Evolutionary conservation across 2,888 invertebrate genomes (phyloP).

Genomic region (Brachylomia viminalis): DNA sequence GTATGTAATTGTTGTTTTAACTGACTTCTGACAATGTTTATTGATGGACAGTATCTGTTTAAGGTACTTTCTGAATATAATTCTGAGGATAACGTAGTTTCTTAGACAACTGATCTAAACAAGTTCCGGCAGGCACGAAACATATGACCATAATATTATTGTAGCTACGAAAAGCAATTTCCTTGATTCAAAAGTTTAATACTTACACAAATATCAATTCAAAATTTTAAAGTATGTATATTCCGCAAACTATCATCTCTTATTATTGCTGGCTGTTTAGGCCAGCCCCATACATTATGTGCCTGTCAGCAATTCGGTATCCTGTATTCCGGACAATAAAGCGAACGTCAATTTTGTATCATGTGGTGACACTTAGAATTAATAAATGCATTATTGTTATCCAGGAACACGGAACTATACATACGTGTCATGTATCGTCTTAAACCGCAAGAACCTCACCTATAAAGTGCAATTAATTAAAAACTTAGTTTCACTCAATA

Average conservation of each 20-base stretch:
- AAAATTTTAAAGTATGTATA: background rate
- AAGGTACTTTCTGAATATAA: background rate
- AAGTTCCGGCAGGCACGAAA: constrained; percentile 13
- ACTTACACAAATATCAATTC: background rate
- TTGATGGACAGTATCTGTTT: no score
- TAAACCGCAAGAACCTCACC: constrained; percentile 19
- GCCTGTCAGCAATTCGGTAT: background rate
- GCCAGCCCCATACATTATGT: background rate
- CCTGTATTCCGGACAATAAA: background rate
- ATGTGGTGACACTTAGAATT: background rate
- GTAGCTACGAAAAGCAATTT: background rate
- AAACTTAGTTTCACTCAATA: constrained; percentile 33
- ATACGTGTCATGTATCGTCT: constrained; percentile 13
- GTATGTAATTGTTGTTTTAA: background rate
- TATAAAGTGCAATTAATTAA: constrained; percentile 46
- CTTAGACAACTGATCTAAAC: background rate
- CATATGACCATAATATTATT: constrained; percentile 2
- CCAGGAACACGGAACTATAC: constrained; percentile 40
- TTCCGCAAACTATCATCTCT: background rate
- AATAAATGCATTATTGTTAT: constrained; percentile 4
- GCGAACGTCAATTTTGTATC: background rate
- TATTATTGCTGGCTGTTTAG: background rate
- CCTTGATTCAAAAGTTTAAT: background rate
- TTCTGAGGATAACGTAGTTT: background rate
- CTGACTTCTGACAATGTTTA: constrained; percentile 5